Evolutionary conservation across 64 coral and sea anemone species (phyloP).

Genomic region (Actinia tenebrosa): DNA sequence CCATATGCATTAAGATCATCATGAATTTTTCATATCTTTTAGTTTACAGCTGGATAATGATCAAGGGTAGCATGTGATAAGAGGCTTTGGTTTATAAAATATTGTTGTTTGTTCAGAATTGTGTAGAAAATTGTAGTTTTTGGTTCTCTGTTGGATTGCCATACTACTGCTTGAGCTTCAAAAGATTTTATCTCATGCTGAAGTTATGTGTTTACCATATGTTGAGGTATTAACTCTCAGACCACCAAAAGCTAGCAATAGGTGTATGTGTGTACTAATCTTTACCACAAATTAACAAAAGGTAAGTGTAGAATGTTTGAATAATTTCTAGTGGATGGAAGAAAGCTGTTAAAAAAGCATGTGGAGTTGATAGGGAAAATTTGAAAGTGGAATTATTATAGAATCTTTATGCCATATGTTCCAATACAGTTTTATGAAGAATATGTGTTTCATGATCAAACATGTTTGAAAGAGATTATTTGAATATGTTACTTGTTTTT

Average conservation of each 20-base stretch:
- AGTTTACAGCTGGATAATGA: not conserved
- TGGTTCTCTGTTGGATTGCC: constrained; percentile 3
- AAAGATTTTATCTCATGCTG: constrained; percentile 25
- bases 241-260: not conserved
- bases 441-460: constrained; percentile 3
- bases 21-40: not conserved
- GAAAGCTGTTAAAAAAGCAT: not conserved
- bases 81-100: not conserved
- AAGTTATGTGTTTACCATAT: constrained; percentile 23
- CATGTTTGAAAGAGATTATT: constrained; percentile 1
- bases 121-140: not conserved
- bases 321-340: not conserved
- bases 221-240: not conserved
- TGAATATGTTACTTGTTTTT: not conserved
- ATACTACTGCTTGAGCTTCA: not conserved
- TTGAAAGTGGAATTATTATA: not conserved
- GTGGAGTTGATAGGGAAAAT: not conserved
- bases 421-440: not conserved
- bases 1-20: constrained; percentile 10
- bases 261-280: not conserved
- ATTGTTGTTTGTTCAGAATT: not conserved
- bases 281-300: not conserved
- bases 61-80: not conserved
- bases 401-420: not conserved
- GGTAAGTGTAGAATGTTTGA: not conserved